These are phyloP conservation scores for Mongoloraphidia duomilia DNA, from an alignment of 2,888 invertebrate species.

Conservation along the genomic window DNA sequence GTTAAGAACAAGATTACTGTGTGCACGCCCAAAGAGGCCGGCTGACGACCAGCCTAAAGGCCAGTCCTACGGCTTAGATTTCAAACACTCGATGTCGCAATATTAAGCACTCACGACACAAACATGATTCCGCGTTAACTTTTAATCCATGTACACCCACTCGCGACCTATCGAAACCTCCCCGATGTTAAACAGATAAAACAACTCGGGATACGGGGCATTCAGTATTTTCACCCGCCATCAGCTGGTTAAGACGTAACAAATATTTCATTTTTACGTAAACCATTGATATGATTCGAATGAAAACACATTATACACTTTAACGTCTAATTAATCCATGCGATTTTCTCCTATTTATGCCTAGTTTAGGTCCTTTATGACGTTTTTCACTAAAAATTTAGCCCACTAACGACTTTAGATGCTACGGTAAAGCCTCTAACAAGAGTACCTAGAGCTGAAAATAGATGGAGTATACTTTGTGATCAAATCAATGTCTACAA, in stretches of 20 bases:
- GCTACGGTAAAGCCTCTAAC: slow-evolving; percentile 43
- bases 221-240: slow-evolving; percentile 33
- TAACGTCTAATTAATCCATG: slow-evolving; percentile 30
- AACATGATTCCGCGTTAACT: no score
- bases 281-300: slow-evolving; percentile 34
- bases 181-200: background rate
- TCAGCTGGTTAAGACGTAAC: slow-evolving; percentile 32
- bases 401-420: slow-evolving; percentile 42
- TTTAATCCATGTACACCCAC: no score
- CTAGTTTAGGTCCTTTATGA: slow-evolving; percentile 31
- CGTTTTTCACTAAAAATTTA: slow-evolving; percentile 42
- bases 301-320: slow-evolving; percentile 37
- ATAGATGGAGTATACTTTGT: slow-evolving; percentile 52
- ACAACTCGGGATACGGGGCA: slow-evolving; percentile 13
- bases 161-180: no score
- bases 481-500: slow-evolving; percentile 28
- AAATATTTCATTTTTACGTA: slow-evolving; percentile 39
- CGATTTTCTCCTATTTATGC: slow-evolving; percentile 33
- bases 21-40: slow-evolving; percentile 28
- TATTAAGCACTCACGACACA: no score
- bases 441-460: slow-evolving; percentile 58
- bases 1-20: slow-evolving; percentile 13
- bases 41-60: background rate
- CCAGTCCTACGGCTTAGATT: no score
- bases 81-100: no score